Evolutionary conservation across 2,797 vertebrate species (phyloP).

Genomic region (Typhlichthys subterraneus): DNA sequence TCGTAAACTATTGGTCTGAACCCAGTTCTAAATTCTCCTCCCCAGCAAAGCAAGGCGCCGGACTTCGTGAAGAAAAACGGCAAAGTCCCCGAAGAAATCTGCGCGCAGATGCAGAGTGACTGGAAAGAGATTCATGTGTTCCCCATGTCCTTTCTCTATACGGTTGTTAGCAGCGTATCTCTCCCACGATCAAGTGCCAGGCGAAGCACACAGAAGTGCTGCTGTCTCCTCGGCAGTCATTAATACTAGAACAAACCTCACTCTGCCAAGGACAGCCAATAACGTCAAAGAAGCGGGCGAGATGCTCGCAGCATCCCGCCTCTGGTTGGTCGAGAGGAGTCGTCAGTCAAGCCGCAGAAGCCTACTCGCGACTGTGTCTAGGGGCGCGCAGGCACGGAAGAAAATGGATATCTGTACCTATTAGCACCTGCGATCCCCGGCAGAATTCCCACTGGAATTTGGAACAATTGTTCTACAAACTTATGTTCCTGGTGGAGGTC

Average conservation of each 20-base stretch:
- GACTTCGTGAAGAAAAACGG: constrained; percentile 46
- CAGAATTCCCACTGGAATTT: constrained; percentile 61
- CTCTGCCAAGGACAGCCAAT: constrained; percentile 84
- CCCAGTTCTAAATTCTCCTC: constrained; percentile 69
- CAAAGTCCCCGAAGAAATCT: constrained; percentile 67
- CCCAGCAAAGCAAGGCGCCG: constrained; percentile 62
- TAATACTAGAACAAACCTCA: constrained; percentile 81
- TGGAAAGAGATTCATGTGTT: constrained; percentile 26
- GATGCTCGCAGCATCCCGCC: constrained; percentile 71
- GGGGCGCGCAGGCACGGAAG: constrained; percentile 12
- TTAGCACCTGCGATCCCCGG: constrained; percentile 66
- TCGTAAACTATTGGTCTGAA: constrained; percentile 59
- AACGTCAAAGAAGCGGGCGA: constrained; percentile 71
- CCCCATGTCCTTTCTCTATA: constrained; percentile 73
- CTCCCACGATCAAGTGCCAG: constrained; percentile 80
- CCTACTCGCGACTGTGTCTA: constrained; percentile 47
- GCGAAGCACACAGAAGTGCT: constrained; percentile 84
- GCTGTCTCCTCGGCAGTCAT: constrained; percentile 87
- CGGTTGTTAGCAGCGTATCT: constrained; percentile 83
- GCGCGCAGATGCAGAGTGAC: constrained; percentile 52
- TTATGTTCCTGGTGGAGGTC: constrained; percentile 72
- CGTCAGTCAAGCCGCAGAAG: constrained; percentile 80
- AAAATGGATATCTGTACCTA: constrained; percentile 78
- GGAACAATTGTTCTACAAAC: constrained; percentile 73
- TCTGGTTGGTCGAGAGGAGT: constrained; percentile 79